phyloP scores from a whole-genome alignment of 2,888 invertebrate genomes.

The Nipponacmea schrenckii region DNA sequence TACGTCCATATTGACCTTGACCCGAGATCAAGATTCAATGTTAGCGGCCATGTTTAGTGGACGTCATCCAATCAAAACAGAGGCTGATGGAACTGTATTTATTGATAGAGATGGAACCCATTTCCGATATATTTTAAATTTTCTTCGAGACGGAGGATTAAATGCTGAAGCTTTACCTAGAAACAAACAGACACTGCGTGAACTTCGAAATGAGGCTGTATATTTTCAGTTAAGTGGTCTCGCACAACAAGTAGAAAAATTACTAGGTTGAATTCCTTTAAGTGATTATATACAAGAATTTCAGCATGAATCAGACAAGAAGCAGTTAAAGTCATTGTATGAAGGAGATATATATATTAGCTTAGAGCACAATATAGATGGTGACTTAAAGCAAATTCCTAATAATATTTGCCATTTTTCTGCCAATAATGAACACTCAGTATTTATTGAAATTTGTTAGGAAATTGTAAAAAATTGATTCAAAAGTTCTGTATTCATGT shows the following conservation, averaged over 20 bases:
- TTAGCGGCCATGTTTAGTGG: slow-evolving; percentile 64
- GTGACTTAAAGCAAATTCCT: no score
- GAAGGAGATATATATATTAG: no score
- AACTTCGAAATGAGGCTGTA: slow-evolving; percentile 57
- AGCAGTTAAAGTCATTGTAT: no score
- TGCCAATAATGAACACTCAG: no score
- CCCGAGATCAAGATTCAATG: slow-evolving; percentile 60
- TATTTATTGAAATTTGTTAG: no score
- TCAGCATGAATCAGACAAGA: no score
- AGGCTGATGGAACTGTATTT: slow-evolving; percentile 58
- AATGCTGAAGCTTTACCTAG: slow-evolving; percentile 54
- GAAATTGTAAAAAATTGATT: no score
- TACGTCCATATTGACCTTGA: slow-evolving; percentile 57
- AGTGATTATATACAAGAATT: not conserved
- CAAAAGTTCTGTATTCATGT: no score
- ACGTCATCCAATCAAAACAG: slow-evolving; percentile 52
- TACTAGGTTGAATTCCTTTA: slow-evolving; percentile 16
- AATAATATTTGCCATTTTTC: no score
- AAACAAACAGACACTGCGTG: slow-evolving; percentile 53
- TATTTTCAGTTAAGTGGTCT: slow-evolving; percentile 60
- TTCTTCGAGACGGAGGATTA: slow-evolving; percentile 60
- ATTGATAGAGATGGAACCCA: slow-evolving; percentile 62
- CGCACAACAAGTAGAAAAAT: slow-evolving; percentile 57
- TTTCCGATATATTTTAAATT: slow-evolving; percentile 63
- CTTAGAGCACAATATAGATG: no score